Percentiles rank a stretch among this genome's conserved stretches.
Evolutionary conservation across 2,113 vertebrate genomes (phyloP).

Genomic region (Sinocyclocheilus maitianheensis): DNA sequence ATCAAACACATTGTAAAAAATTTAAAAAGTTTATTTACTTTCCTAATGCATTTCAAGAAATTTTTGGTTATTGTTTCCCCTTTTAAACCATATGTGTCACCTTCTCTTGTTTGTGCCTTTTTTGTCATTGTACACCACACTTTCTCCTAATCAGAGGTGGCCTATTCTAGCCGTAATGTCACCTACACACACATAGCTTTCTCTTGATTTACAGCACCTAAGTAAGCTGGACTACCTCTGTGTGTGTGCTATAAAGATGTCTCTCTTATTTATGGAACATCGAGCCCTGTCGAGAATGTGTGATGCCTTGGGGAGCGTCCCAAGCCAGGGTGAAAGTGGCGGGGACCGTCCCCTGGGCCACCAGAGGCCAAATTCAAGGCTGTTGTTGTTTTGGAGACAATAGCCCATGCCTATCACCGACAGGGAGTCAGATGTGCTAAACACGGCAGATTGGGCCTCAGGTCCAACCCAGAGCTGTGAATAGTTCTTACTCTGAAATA

Average conservation of each 20-base stretch:
- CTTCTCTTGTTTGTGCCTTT: background rate
- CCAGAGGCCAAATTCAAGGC: slow-evolving; percentile 54
- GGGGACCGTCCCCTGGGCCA: slow-evolving; percentile 52
- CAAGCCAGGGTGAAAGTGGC: slow-evolving; percentile 34
- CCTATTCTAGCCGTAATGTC: slow-evolving; percentile 67
- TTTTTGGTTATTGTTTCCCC: slow-evolving; percentile 25
- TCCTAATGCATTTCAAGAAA: slow-evolving; percentile 3
- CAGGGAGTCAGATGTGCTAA: slow-evolving; percentile 54
- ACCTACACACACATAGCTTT: slow-evolving; percentile 65
- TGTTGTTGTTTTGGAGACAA: slow-evolving; percentile 55
- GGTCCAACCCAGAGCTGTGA: slow-evolving; percentile 46
- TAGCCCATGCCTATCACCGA: slow-evolving; percentile 52
- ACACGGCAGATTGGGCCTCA: slow-evolving; percentile 43
- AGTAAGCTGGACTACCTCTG: background rate
- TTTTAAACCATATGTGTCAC: background rate
- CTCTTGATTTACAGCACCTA: slow-evolving; percentile 71
- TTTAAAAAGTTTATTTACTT: background rate
- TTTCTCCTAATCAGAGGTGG: slow-evolving; percentile 47
- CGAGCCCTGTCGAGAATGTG: slow-evolving; percentile 61
- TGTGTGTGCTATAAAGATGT: slow-evolving; percentile 8
- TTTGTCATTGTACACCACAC: slow-evolving; percentile 12
- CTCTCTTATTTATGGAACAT: slow-evolving; percentile 71
- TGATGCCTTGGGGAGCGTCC: slow-evolving; percentile 60
- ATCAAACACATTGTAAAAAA: background rate
- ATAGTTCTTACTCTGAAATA: slow-evolving; percentile 35